A percentile compares a stretch with the other conserved stretches of the same genome.
Evolutionary conservation across 2,888 invertebrate species (phyloP).

Genomic region (Auanema freiburgensis): DNA sequence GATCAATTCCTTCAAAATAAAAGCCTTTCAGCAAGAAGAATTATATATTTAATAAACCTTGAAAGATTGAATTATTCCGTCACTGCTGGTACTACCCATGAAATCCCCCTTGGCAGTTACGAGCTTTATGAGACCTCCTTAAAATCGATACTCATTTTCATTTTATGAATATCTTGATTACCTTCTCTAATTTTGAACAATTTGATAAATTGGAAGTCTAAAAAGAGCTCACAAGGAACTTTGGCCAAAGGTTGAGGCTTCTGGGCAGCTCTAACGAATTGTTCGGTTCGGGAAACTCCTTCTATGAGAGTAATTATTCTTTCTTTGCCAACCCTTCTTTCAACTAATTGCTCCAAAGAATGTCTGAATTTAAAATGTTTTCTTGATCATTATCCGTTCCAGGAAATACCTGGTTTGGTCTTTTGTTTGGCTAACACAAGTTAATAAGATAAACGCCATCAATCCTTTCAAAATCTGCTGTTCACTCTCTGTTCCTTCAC

Average conservation of each 20-base stretch:
- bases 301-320: constrained; percentile 82
- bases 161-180: no score
- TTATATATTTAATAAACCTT: no score
- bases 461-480: constrained; percentile 85
- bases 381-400: not conserved
- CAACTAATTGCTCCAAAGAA: constrained; percentile 71
- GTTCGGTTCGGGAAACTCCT: constrained; percentile 80
- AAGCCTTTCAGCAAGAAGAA: no score
- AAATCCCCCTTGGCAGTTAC: constrained; percentile 64
- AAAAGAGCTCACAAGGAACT: constrained; percentile 77
- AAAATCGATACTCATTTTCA: not conserved
- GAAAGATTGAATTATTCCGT: constrained; percentile 68
- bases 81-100: constrained; percentile 60
- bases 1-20: constrained; percentile 73
- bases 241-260: constrained; percentile 85
- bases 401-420: constrained; percentile 22
- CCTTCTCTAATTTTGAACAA: constrained; percentile 73
- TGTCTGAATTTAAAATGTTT: constrained; percentile 12
- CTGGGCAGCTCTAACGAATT: constrained; percentile 87
- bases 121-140: constrained; percentile 36
- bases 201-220: constrained; percentile 93
- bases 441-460: constrained; percentile 87
- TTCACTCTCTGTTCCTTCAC: constrained; percentile 76
- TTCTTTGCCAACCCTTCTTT: constrained; percentile 87
- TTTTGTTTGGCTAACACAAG: constrained; percentile 70